A percentile compares a stretch with the other conserved stretches of the same genome.
Conservation (phyloP, 2,113 vertebrate genomes). For the Cyprinodon variegatus region DNA sequence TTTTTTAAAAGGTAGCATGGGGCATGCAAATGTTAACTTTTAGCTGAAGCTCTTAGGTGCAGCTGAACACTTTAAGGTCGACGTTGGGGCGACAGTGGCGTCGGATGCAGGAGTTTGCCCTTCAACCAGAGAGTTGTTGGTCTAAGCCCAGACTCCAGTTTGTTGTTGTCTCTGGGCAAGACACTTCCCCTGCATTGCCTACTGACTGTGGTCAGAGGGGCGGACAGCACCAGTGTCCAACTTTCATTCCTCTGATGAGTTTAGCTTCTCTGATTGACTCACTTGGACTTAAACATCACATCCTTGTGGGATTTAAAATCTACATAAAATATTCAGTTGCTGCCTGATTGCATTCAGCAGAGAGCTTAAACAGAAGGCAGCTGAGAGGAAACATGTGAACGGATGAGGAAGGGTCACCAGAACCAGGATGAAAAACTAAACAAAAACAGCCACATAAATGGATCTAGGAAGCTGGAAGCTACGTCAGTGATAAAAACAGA, state of each 20-base stretch:
- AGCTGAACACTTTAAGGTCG: no score
- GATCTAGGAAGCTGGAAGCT: no score
- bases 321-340: slow-evolving; percentile 47
- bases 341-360: slow-evolving; percentile 45
- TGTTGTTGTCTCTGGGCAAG: no score
- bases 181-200: no score
- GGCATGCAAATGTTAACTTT: neutral
- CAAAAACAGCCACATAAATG: no score
- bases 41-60: no score
- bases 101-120: no score
- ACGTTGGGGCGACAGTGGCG: no score
- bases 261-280: slow-evolving; percentile 27
- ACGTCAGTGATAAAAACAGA: no score
- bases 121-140: no score
- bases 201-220: no score
- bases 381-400: slow-evolving; percentile 23
- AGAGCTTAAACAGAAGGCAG: slow-evolving; percentile 2
- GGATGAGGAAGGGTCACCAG: slow-evolving; percentile 11
- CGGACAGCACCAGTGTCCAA: neutral
- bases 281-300: slow-evolving; percentile 36
- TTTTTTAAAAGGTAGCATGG: neutral
- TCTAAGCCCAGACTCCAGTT: no score
- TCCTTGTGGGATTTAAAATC: slow-evolving; percentile 42
- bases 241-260: slow-evolving; percentile 19
- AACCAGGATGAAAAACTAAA: neutral